Base-by-base conservation (phyloP, 2,888 invertebrate genomes). In the Hetaerina titia region DNA sequence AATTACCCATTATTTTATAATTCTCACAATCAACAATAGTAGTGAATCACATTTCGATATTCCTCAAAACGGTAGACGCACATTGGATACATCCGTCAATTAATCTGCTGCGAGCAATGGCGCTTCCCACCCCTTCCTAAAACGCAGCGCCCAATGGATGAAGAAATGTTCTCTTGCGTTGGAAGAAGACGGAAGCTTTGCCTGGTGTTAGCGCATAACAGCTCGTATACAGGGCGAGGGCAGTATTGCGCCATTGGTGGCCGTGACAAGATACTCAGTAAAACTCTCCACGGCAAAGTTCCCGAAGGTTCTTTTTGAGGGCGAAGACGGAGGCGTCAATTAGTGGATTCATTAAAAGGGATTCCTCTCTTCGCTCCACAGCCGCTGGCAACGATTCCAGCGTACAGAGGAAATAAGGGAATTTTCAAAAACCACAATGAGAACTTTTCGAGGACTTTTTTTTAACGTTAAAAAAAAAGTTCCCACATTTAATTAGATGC, bases 311-410 rank as follows among this genome's bases (percentile, higher is more conserved):
- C 81, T 13, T 22, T 45, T 45, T 31, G 81, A 22, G 81, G 81
- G 81, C n/a, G 81, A 81, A 22, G 81, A 81, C 31, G 81, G 31
- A 81, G 81, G 31, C 81, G 81, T 81, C 81, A 81, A 81, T 81
- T 81, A 31, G 81, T 31, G 81, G 31, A 31, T 81, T 81, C 81
- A 81, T 81, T 81, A 81, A 81, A 81, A 81, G 13, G 31, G 81
- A 81, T 31, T 81, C 31, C 81, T 31, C 81, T 22, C 22, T 22
- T 69, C 22, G n/a, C 9, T 22, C 81, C 81, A 81, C 69, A 22
- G 22, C 69, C 19, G n/a, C 19, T 69, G n/a, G n/a, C n/a, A n/a
- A 22, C 69, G 69, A 22, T 17, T n/a, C 8, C 69, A 45, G 81
- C 31, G 81, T 31, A 31, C 81, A 31, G 81, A 31, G 81, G 81